Evolutionary conservation across 2,888 invertebrate genomes (phyloP).

Genomic region (Drosophila limbata): DNA sequence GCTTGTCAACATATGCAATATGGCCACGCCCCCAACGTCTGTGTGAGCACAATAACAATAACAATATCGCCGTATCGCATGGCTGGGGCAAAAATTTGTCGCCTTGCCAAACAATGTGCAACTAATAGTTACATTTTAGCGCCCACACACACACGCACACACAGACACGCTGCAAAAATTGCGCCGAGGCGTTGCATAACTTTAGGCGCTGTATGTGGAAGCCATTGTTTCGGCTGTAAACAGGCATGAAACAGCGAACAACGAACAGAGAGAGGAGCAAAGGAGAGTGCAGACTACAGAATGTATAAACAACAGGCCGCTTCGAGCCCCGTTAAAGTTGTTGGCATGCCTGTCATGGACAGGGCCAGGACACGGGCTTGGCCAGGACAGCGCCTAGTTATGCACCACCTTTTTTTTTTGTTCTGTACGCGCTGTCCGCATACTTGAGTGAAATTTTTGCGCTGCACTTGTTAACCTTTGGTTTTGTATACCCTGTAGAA

Average conservation of each 20-base stretch:
- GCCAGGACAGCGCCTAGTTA: slow-evolving; percentile 67
- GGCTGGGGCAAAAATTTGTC: slow-evolving; percentile 68
- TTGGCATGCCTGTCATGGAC: slow-evolving; percentile 60
- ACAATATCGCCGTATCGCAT: slow-evolving; percentile 38
- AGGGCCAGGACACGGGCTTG: slow-evolving; percentile 44
- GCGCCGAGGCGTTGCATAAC: slow-evolving; percentile 64
- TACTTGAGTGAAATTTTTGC: slow-evolving; percentile 56
- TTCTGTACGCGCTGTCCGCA: slow-evolving; percentile 36
- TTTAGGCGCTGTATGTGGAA: slow-evolving; percentile 65
- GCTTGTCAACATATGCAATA: slow-evolving; percentile 73
- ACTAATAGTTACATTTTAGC: slow-evolving; percentile 77
- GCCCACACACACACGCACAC: slow-evolving; percentile 43
- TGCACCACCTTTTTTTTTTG: slow-evolving; percentile 46
- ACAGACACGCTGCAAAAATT: slow-evolving; percentile 29
- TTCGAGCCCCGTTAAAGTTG: slow-evolving; percentile 54
- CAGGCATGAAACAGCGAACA: slow-evolving; percentile 68
- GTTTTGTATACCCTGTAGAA: slow-evolving; percentile 26
- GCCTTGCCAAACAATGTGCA: slow-evolving; percentile 72
- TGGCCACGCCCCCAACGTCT: slow-evolving; percentile 22
- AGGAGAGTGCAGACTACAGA: background rate
- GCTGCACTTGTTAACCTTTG: slow-evolving; percentile 30
- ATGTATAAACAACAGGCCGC: slow-evolving; percentile 4
- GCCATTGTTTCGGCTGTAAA: slow-evolving; percentile 60
- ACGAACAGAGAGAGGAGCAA: background rate
- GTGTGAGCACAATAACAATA: slow-evolving; percentile 14